Conservation (phyloP, 2,797 vertebrate genomes). For the Hozukius guyotensis region DNA sequence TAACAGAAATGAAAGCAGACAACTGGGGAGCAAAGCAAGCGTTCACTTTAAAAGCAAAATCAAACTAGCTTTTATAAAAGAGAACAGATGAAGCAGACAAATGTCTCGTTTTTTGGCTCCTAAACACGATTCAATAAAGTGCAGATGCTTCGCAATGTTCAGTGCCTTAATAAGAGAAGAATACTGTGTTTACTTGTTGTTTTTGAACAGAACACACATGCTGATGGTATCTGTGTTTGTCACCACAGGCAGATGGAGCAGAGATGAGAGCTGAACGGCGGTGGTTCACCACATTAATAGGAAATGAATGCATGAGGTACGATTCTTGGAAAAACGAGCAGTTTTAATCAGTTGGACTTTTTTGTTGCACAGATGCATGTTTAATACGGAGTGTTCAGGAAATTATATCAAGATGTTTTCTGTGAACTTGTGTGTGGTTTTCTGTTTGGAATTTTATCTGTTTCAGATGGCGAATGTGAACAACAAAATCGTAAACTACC, state of each 20-base stretch:
- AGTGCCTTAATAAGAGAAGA: not conserved
- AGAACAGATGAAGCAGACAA: not conserved
- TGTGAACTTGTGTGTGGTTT: not conserved
- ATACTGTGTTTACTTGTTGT: conserved; percentile 21
- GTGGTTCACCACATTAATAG: conserved; percentile 28
- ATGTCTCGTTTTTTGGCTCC: not conserved
- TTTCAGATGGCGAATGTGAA: not conserved
- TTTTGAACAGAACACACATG: conserved; percentile 4
- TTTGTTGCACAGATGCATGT: not conserved
- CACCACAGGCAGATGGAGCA: conserved; percentile 29
- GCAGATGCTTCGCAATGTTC: not conserved
- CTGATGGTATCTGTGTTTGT: conserved; percentile 38
- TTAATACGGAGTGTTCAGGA: not conserved
- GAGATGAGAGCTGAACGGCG: not conserved
- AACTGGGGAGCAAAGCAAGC: not conserved
- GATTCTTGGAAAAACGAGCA: conserved; percentile 10
- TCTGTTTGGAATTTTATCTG: not conserved
- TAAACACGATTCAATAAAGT: not conserved
- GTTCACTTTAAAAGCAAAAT: not conserved
- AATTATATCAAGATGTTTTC: not conserved
- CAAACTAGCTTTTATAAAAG: not conserved
- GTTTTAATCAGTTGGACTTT: not conserved
- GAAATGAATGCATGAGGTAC: conserved; percentile 32
- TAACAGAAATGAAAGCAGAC: not conserved
- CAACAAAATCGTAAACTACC: not conserved